A percentile compares a stretch with the other conserved stretches of the same genome.
These are phyloP conservation scores for Marisa cornuarietis DNA, from an alignment of 1,140 invertebrate species.

Conservation along the genomic window DNA sequence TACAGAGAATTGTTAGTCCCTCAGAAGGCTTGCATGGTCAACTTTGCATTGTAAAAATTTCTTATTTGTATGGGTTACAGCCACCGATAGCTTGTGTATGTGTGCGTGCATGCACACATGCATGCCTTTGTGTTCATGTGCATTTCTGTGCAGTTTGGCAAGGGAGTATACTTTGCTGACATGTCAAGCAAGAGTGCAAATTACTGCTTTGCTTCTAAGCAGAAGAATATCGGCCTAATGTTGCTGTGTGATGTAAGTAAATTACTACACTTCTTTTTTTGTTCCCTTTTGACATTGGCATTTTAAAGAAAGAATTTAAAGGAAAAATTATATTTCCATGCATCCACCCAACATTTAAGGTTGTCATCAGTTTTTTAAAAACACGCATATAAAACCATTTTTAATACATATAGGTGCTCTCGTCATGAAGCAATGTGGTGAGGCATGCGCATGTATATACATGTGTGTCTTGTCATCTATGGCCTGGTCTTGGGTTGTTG, in stretches of 20 bases:
- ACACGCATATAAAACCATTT: too few relatives aligned
- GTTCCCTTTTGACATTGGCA: neutral
- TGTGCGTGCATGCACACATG: too few relatives aligned
- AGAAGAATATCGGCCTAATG: constrained; percentile 81
- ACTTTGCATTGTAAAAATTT: too few relatives aligned
- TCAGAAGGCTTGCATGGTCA: too few relatives aligned
- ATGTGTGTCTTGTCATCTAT: too few relatives aligned
- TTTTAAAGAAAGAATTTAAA: neutral
- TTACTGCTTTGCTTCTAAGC: constrained; percentile 85
- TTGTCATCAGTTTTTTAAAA: neutral
- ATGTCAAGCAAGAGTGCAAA: constrained; percentile 99
- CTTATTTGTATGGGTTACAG: too few relatives aligned
- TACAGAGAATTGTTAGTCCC: too few relatives aligned
- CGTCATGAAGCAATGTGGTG: neutral
- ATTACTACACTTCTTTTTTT: neutral
- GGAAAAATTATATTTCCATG: neutral
- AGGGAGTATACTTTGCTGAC: constrained; percentile 92
- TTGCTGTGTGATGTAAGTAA: constrained; percentile 87
- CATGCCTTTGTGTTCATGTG: too few relatives aligned
- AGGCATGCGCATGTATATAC: too few relatives aligned
- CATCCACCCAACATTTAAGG: neutral
- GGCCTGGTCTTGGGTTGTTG: too few relatives aligned
- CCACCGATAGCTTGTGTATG: neutral
- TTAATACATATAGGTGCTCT: too few relatives aligned
- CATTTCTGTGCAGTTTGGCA: constrained; percentile 79